Conservation (phyloP, 1,140 invertebrate genomes). For the Trypoxylus dichotomus region DNA sequence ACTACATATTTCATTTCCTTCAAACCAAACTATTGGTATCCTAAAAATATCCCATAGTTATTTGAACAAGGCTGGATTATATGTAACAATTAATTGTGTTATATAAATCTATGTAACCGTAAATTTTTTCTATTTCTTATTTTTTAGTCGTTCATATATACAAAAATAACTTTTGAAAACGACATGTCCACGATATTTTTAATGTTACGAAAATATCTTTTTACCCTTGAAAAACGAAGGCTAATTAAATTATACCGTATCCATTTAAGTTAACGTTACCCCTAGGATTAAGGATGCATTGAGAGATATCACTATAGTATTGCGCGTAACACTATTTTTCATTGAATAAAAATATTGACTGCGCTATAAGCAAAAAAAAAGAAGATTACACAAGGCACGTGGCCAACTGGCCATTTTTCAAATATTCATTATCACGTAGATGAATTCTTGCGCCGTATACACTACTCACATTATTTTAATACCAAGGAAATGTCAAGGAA, state of each 20-base stretch:
- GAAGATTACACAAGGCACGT: conserved; percentile 18
- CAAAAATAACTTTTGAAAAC: neutral
- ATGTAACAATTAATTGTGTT: neutral
- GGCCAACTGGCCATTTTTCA: conserved; percentile 29
- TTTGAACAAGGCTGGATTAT: neutral
- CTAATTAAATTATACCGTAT: neutral
- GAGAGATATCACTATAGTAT: no score
- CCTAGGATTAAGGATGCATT: no score
- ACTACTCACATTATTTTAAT: neutral
- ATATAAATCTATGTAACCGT: neutral
- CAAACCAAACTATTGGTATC: no score
- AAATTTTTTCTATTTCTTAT: neutral
- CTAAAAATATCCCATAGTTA: no score
- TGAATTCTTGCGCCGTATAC: conserved; percentile 2
- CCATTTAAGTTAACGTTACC: neutral
- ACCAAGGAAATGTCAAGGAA: neutral
- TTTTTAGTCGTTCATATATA: no score
- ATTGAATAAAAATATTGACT: neutral
- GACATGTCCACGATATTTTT: neutral
- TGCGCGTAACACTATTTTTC: neutral
- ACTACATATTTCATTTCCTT: no score
- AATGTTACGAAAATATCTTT: neutral
- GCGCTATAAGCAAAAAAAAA: neutral
- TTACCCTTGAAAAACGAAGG: neutral
- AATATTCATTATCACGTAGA: conserved; percentile 27